Conservation (phyloP, 2,888 invertebrate genomes). For the Eristalis tenax region DNA sequence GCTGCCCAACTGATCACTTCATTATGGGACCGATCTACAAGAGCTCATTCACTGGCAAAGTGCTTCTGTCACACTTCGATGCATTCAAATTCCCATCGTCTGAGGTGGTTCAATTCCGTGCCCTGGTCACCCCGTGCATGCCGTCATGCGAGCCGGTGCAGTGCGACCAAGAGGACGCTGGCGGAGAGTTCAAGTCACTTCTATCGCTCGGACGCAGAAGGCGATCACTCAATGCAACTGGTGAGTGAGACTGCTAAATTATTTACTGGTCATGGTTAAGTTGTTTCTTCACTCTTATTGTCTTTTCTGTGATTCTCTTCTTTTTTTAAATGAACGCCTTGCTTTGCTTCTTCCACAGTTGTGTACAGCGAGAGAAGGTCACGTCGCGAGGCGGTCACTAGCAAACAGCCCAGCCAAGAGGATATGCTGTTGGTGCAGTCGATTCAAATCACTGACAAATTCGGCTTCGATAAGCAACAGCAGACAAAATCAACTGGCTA, state of each 20-base stretch:
- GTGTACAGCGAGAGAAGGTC: slow-evolving; percentile 71
- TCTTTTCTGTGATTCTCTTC: slow-evolving; percentile 27
- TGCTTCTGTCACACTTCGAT: slow-evolving; percentile 94
- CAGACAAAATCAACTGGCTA: slow-evolving; percentile 82
- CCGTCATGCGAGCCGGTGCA: slow-evolving; percentile 95
- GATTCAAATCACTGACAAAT: slow-evolving; percentile 96
- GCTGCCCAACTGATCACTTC: slow-evolving; percentile 96
- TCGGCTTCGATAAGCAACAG: slow-evolving; percentile 89
- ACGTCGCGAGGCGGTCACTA: slow-evolving; percentile 76
- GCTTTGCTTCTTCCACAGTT: slow-evolving; percentile 26
- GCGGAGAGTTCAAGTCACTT: slow-evolving; percentile 91
- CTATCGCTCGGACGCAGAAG: slow-evolving; percentile 92
- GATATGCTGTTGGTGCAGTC: slow-evolving; percentile 94
- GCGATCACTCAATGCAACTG: slow-evolving; percentile 84
- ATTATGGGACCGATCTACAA: slow-evolving; percentile 96
- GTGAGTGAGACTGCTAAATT: slow-evolving; percentile 72
- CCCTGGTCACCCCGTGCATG: slow-evolving; percentile 97
- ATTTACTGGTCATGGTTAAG: slow-evolving; percentile 58
- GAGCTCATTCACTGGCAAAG: slow-evolving; percentile 89
- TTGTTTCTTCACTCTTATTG: slow-evolving; percentile 35
- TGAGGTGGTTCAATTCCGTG: slow-evolving; percentile 96
- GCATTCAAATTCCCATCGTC: slow-evolving; percentile 98
- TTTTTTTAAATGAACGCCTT: slow-evolving; percentile 13
- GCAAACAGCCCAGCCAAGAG: slow-evolving; percentile 83
- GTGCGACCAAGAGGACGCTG: slow-evolving; percentile 91